These are phyloP conservation scores for Frieseomelitta varia DNA, from an alignment of 1,140 invertebrate species.

Conservation along the genomic window DNA sequence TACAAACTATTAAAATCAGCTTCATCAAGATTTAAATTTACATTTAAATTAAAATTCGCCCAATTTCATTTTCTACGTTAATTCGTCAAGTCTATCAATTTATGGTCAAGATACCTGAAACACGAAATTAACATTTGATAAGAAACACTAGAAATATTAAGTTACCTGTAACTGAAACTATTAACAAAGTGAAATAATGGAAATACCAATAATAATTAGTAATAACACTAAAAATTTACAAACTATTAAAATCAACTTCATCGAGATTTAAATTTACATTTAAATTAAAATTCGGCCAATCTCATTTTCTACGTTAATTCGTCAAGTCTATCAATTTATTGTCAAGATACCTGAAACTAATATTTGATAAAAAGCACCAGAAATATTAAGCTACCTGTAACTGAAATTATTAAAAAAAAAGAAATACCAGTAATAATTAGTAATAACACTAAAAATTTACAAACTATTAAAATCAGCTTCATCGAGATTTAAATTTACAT, in stretches of 20 bases:
- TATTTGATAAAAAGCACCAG: not conserved
- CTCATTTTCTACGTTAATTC: not conserved
- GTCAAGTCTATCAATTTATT: no score
- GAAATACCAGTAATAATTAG: no score
- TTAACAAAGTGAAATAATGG: no score
- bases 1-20: not conserved
- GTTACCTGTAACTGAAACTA: no score
- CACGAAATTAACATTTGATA: no score
- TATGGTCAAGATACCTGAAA: not conserved
- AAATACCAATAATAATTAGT: no score
- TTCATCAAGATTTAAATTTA: not conserved
- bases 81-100: no score
- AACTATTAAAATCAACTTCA: not conserved
- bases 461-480: not conserved
- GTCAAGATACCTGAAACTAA: not conserved
- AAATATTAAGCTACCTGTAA: no score
- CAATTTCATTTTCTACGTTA: not conserved
- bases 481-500: not conserved
- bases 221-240: not conserved
- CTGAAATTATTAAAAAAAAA: no score
- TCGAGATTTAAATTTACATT: not conserved
- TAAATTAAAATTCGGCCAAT: not conserved
- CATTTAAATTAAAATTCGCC: not conserved
- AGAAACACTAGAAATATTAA: no score
- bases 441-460: not conserved